Base-by-base conservation (phyloP, 1,140 invertebrate genomes). In the Patella vulgata region DNA sequence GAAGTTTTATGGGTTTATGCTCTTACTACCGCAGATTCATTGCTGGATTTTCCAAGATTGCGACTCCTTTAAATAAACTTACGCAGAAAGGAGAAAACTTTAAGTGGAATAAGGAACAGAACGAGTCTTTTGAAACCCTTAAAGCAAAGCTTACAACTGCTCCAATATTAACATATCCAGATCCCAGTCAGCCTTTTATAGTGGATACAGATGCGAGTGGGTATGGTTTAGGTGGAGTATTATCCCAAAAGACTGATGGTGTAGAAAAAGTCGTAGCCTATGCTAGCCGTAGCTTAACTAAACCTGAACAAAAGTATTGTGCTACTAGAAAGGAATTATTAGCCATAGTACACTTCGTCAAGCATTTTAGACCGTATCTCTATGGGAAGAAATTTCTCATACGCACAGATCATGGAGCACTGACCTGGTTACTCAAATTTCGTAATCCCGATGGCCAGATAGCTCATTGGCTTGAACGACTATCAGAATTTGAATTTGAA, bases 331-430 rank as follows among this genome's bases (percentile, higher is more conserved):
- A 63, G 31, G 77, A 75, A 69, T 31, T 55, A 30, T 50, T 78
- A 14, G 76, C 74, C 39, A 63, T 77, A 25, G 64, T 78, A 11
- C 66, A 33, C 39, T 66, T 68, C 27, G 28, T 72, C 11, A 57
- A 68, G 23, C 58, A 68, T 27, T 80, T 68, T 43, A 39, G 67
- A 31, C 48, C 77, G 36, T 65, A 65, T 44, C n/a, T 83, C 3
- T 64, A 63, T 42, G 59, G 39, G 14, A 11, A 19, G 42, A n/a
- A n/a, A 42, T 42, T 61, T 40, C 17, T 14, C 3, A 27, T 61
- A 21, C 9, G 59, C 3, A 61, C 59, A 6, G 47, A 61, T 36
- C 59, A 61, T 30, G 39, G 39, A 11, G 33, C 43, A 3, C 39
- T 52, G 23, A 51, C 31, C 1, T 61, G 59, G 59, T 43, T 61